phyloP scores from a whole-genome alignment of 2,797 vertebrate genomes.

The Paramormyrops hopkinsi region DNA sequence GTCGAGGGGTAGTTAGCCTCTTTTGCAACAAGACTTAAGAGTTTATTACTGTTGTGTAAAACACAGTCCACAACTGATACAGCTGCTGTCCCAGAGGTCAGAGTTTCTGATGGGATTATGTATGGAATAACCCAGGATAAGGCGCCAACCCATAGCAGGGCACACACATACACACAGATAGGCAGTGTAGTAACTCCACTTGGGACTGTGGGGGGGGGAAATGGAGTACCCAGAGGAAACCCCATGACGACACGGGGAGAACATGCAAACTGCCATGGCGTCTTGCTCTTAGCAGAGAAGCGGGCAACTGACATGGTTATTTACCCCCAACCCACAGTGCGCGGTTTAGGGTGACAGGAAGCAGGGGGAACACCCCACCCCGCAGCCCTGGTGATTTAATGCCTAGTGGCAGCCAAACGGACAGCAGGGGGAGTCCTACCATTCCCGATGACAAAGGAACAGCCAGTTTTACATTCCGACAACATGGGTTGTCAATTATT shows the following conservation, averaged over 20 bases:
- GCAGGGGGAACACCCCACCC: neutral
- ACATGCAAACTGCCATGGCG: neutral
- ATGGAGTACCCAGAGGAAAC: neutral
- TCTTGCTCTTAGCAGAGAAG: neutral
- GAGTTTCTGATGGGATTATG: neutral
- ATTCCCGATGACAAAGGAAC: neutral
- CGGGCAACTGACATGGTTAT: neutral
- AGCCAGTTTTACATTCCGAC: neutral
- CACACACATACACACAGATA: neutral
- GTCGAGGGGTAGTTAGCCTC: neutral
- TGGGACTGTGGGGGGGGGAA: neutral
- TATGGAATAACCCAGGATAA: neutral
- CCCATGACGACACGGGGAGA: neutral
- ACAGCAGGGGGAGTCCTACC: neutral
- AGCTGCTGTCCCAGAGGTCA: neutral
- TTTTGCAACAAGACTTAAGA: neutral
- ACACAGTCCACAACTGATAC: neutral
- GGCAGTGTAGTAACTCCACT: neutral
- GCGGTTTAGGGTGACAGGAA: neutral
- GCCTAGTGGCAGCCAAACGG: neutral
- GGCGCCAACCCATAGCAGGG: neutral
- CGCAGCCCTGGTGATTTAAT: too few species aligned
- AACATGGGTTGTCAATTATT: neutral
- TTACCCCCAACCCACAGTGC: neutral
- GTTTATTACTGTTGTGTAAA: neutral